Evolutionary conservation across 2,888 invertebrate genomes (phyloP).

Genomic region (Dromius quadrimaculatus): DNA sequence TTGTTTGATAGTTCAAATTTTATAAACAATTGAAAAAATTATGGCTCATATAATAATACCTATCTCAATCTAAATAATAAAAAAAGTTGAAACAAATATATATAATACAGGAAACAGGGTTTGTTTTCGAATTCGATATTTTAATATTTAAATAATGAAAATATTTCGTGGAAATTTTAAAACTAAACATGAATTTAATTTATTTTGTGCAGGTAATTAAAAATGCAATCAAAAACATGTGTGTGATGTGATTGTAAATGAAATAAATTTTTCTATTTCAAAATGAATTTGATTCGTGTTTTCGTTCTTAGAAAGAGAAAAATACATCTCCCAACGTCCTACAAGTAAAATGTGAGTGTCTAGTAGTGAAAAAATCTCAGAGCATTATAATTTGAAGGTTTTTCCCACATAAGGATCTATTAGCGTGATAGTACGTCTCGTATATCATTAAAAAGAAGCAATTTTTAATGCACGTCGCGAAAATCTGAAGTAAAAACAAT

Average conservation of each 20-base stretch:
- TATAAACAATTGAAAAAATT: not conserved
- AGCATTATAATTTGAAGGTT: slow-evolving; percentile 52
- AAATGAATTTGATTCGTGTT: not conserved
- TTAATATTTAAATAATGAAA: slow-evolving; percentile 18
- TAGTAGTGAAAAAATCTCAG: slow-evolving; percentile 36
- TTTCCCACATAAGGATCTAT: slow-evolving; percentile 50
- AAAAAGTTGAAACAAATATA: slow-evolving; percentile 4
- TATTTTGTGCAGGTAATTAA: slow-evolving; percentile 11
- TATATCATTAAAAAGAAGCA: slow-evolving; percentile 37
- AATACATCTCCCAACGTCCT: slow-evolving; percentile 27
- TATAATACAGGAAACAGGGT: no score
- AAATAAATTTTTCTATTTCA: not conserved
- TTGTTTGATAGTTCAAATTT: no score
- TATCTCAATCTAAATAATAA: not conserved
- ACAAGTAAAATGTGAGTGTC: slow-evolving; percentile 6
- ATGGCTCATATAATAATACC: not conserved
- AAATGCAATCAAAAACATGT: not conserved
- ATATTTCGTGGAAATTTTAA: slow-evolving; percentile 7
- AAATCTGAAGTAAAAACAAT: slow-evolving; percentile 46
- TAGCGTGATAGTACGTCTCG: slow-evolving; percentile 30
- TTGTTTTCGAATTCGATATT: slow-evolving; percentile 18
- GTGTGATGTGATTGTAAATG: not conserved
- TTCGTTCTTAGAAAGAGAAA: not conserved
- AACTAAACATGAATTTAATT: slow-evolving; percentile 24
- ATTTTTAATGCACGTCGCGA: slow-evolving; percentile 36